Base-by-base conservation (phyloP, 2,888 invertebrate genomes). In the Lasioglossum pauxillum region DNA sequence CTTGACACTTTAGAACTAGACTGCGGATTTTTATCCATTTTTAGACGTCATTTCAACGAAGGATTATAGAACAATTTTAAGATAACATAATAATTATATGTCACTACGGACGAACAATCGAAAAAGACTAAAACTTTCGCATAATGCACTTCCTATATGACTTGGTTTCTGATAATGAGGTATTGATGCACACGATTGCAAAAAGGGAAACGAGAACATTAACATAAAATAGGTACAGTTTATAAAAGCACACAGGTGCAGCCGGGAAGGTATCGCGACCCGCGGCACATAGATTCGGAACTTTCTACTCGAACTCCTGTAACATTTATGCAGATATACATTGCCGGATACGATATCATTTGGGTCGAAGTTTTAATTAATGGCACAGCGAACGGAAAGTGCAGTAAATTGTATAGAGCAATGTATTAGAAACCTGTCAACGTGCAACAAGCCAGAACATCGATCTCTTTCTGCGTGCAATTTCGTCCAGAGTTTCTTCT, bases 361-460 rank as follows among this genome's bases (percentile, higher is more conserved):
- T 38, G 5, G 74, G 23, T 16, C 35, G 74, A 79, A 85, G 77
- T 74, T 82, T 83, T 85, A 83, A 85, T 85, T 73, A 75, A 69
- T 60, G 27, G 38, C 23, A 46, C n/a, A 23, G 38, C 19, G 23
- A 31, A 10, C 67, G 60, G n/a, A 5, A 12, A 38, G 14, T 16
- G 3, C 53, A 35, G 53, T 74, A 71, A 79, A 74, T 86, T 76
- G 23, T 8, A 12, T 75, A 23, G 41, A 41, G n/a, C n/a, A 71
- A 41, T 41, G 5, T 71, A 71, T 71, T 71, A 71, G 41, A 41
- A 71, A 41, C 14, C 12, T 35, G 44, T 19, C 67, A 60, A 57
- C 76, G 31, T 12, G 23, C 27, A 44, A 67, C 72, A 44, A n/a
- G 16, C 72, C 27, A n/a, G 41, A 72, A 44, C 44, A 7, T 44